Percentiles rank a stretch among this genome's conserved stretches.
phyloP scores from a whole-genome alignment of 2,888 invertebrate species.

The Minunthozetes semirufus region DNA sequence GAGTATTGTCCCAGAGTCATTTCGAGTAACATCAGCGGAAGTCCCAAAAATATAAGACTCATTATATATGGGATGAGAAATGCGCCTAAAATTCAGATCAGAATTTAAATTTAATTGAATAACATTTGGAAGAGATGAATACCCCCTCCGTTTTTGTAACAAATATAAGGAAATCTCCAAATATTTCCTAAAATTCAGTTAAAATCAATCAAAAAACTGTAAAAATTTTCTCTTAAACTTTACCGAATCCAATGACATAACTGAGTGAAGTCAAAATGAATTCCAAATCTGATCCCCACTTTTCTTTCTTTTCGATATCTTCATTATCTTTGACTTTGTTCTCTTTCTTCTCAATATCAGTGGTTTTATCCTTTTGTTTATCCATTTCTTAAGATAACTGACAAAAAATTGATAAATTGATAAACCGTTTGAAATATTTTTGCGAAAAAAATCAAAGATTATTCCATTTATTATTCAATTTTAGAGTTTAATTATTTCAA shows the following conservation, averaged over 20 bases:
- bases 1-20: slow-evolving; percentile 30
- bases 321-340: no score
- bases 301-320: not conserved
- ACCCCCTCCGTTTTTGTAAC: slow-evolving; percentile 35
- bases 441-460: no score
- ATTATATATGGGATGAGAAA: slow-evolving; percentile 31
- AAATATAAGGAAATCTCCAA: slow-evolving; percentile 34
- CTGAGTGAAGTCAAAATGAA: not conserved
- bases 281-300: not conserved
- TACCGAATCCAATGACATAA: not conserved
- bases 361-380: no score
- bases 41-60: slow-evolving; percentile 25
- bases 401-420: no score
- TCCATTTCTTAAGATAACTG: no score
- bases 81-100: slow-evolving; percentile 13
- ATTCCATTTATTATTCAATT: no score
- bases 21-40: slow-evolving; percentile 26
- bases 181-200: not conserved
- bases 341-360: no score
- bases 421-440: no score
- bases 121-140: not conserved
- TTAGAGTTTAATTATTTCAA: no score
- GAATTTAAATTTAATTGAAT: not conserved
- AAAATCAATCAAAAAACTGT: not conserved
- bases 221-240: not conserved